Percentiles rank a stretch among this genome's conserved stretches.
phyloP scores from a whole-genome alignment of 1,140 invertebrate species.

The Apis laboriosa region DNA sequence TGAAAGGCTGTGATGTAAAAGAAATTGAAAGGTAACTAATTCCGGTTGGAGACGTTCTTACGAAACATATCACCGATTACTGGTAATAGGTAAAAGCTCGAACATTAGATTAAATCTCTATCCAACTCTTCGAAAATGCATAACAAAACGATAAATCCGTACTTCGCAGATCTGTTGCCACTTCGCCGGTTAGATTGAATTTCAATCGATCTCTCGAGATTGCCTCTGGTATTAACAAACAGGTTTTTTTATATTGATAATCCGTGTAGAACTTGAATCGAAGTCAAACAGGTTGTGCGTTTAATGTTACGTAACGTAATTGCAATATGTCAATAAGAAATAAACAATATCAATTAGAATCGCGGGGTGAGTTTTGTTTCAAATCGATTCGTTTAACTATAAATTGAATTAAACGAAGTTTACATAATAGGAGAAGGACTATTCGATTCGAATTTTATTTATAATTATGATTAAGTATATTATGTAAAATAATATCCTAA shows the following conservation, averaged over 20 bases:
- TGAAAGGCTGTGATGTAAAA: background rate
- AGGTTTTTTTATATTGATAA: background rate
- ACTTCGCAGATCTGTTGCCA: background rate
- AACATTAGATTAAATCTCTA: background rate
- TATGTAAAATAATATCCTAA: no score
- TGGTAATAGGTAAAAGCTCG: background rate
- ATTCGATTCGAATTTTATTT: background rate
- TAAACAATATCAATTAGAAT: no score
- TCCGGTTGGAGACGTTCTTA: background rate
- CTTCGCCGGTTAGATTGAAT: background rate
- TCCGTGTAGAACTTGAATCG: background rate
- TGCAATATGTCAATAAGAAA: no score
- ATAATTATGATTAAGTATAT: no score
- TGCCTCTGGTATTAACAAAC: background rate
- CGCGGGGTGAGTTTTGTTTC: no score
- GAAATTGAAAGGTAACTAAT: constrained; percentile 5
- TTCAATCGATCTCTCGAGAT: background rate
- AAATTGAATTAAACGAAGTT: no score
- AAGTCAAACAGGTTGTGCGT: background rate
- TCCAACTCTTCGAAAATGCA: background rate
- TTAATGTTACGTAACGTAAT: background rate
- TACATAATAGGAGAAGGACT: no score
- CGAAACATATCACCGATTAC: background rate
- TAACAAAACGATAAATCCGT: background rate
- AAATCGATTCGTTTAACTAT: no score